Evolutionary conservation across 2,888 invertebrate species (phyloP).

Genomic region (Margaritifera margaritifera): DNA sequence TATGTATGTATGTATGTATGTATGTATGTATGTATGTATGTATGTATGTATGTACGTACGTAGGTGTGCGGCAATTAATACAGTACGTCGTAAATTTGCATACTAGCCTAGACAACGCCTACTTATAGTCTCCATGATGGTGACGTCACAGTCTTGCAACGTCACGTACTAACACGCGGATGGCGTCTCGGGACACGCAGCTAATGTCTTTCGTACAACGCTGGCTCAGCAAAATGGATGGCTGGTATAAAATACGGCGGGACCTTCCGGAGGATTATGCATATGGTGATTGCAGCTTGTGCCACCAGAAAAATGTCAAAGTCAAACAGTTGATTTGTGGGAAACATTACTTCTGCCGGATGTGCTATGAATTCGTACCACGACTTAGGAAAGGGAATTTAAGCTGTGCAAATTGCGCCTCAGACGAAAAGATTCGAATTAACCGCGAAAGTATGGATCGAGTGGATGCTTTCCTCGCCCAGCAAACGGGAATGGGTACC

Average conservation of each 20-base stretch:
- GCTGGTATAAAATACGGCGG: constrained; percentile 6
- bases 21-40: no score
- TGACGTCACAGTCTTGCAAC: no score
- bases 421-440: neutral
- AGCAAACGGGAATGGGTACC: constrained; percentile 3
- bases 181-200: no score
- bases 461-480: constrained; percentile 11
- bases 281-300: constrained; percentile 41
- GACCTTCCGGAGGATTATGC: constrained; percentile 7
- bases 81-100: no score
- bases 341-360: constrained; percentile 42
- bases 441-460: neutral
- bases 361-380: constrained; percentile 44
- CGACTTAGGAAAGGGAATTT: constrained; percentile 37
- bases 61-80: no score
- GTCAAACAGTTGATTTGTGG: constrained; percentile 33
- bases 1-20: no score
- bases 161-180: neutral
- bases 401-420: constrained; percentile 28
- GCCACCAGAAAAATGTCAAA: constrained; percentile 31
- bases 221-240: constrained; percentile 13
- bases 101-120: no score
- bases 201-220: constrained; percentile 1
- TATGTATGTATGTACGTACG: no score
- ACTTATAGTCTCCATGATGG: no score